phyloP scores from a whole-genome alignment of 2,888 invertebrate genomes.

The Pteria penguin region DNA sequence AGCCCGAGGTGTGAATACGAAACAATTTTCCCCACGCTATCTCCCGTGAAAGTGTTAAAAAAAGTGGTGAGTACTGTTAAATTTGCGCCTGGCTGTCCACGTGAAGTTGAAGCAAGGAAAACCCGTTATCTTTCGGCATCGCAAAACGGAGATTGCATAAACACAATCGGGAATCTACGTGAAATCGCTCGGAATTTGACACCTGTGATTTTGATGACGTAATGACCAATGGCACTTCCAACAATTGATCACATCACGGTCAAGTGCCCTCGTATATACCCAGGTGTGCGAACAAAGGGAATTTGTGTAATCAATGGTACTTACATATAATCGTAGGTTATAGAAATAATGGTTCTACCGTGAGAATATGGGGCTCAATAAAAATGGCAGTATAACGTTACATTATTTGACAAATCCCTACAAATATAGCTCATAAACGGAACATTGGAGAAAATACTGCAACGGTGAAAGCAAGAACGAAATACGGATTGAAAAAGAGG shows the following conservation, averaged over 20 bases:
- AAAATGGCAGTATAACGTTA: too few species aligned
- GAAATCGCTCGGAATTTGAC: background rate
- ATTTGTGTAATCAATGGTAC: slow-evolving; percentile 4
- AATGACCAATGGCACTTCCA: slow-evolving; percentile 11
- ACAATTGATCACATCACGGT: slow-evolving; percentile 14
- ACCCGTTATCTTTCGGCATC: background rate
- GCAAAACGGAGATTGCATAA: background rate
- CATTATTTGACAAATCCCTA: too few species aligned
- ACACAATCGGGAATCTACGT: background rate
- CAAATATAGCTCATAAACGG: too few species aligned
- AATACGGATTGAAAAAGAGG: too few species aligned
- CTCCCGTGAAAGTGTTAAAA: too few species aligned
- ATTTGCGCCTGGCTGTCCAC: too few species aligned
- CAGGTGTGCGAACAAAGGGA: slow-evolving; percentile 26
- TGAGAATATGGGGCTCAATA: too few species aligned
- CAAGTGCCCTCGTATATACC: slow-evolving; percentile 21
- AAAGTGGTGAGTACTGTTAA: too few species aligned
- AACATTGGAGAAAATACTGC: too few species aligned
- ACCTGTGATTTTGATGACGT: slow-evolving; percentile 9
- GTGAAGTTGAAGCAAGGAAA: background rate
- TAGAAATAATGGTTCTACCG: background rate
- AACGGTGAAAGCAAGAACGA: too few species aligned
- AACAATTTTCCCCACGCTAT: too few species aligned
- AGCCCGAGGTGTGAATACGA: too few species aligned
- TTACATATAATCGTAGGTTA: background rate